These are phyloP conservation scores for Calephelis nemesis DNA, from an alignment of 1,140 invertebrate genomes.

Conservation along the genomic window DNA sequence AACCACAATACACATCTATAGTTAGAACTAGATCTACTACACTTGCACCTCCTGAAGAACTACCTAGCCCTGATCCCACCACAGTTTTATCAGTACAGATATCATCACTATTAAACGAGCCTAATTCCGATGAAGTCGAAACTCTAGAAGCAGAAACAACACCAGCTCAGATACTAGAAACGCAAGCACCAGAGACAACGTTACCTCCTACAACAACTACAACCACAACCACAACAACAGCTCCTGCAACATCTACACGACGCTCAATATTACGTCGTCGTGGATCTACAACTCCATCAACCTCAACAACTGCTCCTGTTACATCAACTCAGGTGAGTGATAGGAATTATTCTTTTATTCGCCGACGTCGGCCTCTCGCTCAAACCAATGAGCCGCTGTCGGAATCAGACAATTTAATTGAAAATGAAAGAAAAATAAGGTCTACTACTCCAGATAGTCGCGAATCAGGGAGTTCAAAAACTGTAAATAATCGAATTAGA, in stretches of 20 bases:
- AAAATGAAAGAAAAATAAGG: conserved; percentile 62
- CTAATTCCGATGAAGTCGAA: conserved; percentile 48
- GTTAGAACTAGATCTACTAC: conserved; percentile 60
- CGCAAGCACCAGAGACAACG: conserved; percentile 45
- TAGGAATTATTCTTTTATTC: conserved; percentile 75
- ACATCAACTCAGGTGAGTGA: conserved; percentile 76
- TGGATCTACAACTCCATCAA: conserved; percentile 54
- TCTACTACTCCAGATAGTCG: conserved; percentile 74
- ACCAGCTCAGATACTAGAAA: conserved; percentile 38
- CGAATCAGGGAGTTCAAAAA: conserved; percentile 47
- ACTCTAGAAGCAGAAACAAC: conserved; percentile 41
- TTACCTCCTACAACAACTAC: conserved; percentile 37
- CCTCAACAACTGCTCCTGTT: conserved; percentile 59
- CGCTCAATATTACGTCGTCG: conserved; percentile 58
- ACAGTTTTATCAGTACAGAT: conserved; percentile 75
- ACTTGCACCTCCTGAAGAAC: conserved; percentile 46
- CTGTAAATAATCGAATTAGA: conserved; percentile 29
- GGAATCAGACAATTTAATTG: conserved; percentile 54
- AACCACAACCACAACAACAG: conserved; percentile 33
- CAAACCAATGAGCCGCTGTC: conserved; percentile 70
- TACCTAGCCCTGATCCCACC: conserved; percentile 61
- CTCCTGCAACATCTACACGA: conserved; percentile 46
- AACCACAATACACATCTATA: conserved; percentile 66
- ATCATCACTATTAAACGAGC: conserved; percentile 74
- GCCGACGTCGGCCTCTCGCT: conserved; percentile 64